phyloP scores from a whole-genome alignment of 2,797 vertebrate species.

The Lithobates sylvaticus region DNA sequence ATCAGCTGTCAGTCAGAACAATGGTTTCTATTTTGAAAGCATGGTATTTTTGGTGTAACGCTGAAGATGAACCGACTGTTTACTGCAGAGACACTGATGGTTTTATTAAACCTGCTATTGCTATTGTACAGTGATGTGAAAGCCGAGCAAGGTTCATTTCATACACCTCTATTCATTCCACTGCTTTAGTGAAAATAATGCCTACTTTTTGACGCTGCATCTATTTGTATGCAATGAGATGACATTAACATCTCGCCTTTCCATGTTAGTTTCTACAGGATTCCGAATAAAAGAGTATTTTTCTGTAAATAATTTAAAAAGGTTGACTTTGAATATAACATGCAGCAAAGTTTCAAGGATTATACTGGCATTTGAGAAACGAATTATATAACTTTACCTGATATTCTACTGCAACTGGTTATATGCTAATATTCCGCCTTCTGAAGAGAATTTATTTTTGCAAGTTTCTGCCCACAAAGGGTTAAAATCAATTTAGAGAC shows the following conservation, averaged over 20 bases:
- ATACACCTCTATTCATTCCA: background rate
- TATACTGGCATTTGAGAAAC: no score
- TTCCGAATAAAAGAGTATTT: background rate
- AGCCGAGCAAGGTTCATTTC: background rate
- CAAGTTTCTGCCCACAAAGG: no score
- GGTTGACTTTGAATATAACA: background rate
- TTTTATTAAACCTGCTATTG: constrained; percentile 23
- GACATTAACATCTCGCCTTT: background rate
- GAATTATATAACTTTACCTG: no score
- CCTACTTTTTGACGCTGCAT: background rate
- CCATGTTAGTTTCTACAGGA: background rate
- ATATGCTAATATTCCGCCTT: background rate
- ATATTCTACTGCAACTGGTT: background rate
- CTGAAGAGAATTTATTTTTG: no score
- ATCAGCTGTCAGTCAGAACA: constrained; percentile 10
- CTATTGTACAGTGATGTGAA: background rate
- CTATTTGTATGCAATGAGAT: background rate
- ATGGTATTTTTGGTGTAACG: constrained; percentile 6
- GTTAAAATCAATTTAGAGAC: no score
- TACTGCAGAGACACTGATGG: constrained; percentile 13
- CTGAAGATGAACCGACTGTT: constrained; percentile 18
- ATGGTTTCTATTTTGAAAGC: constrained; percentile 22
- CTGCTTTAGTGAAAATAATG: background rate
- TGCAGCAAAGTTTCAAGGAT: no score
- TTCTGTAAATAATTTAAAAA: background rate